Percentiles rank a stretch among this genome's conserved stretches.
Evolutionary conservation across 1,140 invertebrate genomes (phyloP).

Genomic region (Drosophila rhopaloa): DNA sequence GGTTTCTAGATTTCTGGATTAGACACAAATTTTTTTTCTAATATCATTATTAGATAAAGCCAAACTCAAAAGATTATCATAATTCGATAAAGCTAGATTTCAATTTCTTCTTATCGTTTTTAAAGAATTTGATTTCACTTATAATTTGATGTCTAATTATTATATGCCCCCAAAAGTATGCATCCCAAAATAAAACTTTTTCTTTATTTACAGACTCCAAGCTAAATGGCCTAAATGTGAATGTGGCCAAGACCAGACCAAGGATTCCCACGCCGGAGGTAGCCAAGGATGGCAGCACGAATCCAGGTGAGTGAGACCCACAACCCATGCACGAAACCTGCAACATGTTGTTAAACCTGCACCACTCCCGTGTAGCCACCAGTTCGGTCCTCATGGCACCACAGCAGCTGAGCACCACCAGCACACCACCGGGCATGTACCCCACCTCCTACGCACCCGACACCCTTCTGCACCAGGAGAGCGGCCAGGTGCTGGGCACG

Average conservation of each 20-base stretch:
- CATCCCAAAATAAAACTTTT: neutral
- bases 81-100: too few species aligned
- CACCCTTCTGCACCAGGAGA: slow-evolving; percentile 85
- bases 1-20: too few species aligned
- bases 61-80: too few species aligned
- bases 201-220: slow-evolving; percentile 64
- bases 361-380: slow-evolving; percentile 48
- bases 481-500: slow-evolving; percentile 89
- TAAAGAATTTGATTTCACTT: too few species aligned
- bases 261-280: slow-evolving; percentile 94
- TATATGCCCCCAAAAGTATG: slow-evolving; percentile 20
- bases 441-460: slow-evolving; percentile 86
- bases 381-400: slow-evolving; percentile 81
- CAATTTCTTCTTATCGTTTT: too few species aligned
- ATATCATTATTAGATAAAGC: too few species aligned
- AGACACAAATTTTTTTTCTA: too few species aligned
- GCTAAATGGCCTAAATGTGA: slow-evolving; percentile 88
- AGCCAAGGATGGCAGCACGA: slow-evolving; percentile 89
- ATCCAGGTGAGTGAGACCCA: slow-evolving; percentile 68
- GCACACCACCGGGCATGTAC: slow-evolving; percentile 86
- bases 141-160: too few species aligned
- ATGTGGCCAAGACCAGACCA: slow-evolving; percentile 90
- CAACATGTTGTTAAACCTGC: slow-evolving; percentile 17
- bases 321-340: neutral
- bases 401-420: slow-evolving; percentile 84